Evolutionary conservation across 1,140 invertebrate genomes (phyloP).

Genomic region (Potamilus streckersoni): DNA sequence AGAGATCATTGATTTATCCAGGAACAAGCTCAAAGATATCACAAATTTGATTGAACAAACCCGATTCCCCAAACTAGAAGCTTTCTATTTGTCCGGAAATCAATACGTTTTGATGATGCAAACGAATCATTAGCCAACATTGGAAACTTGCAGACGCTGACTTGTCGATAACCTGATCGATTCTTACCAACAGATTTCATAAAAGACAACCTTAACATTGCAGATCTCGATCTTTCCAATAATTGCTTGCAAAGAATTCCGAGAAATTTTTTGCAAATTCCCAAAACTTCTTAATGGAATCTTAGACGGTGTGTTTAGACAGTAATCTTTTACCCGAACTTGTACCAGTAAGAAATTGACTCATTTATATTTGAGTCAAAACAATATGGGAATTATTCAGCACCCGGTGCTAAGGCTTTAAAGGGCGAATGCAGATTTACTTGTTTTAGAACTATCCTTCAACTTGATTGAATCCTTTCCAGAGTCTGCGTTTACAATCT

Average conservation of each 20-base stretch:
- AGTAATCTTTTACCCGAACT: constrained; percentile 13
- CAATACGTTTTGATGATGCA: constrained; percentile 2
- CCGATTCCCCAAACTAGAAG: constrained; percentile 9
- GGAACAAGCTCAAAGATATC: constrained; percentile 15
- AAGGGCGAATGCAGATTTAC: background rate
- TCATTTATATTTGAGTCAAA: constrained; percentile 16
- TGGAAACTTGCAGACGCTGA: constrained; percentile 7
- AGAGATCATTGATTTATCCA: constrained; percentile 16
- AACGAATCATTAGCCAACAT: constrained; percentile 9
- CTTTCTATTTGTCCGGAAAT: constrained; percentile 12
- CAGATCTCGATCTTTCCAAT: constrained; percentile 13
- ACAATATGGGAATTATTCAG: constrained; percentile 11
- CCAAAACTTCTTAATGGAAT: constrained; percentile 5
- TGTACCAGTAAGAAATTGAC: constrained; percentile 1
- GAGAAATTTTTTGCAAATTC: constrained; percentile 5
- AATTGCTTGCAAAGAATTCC: constrained; percentile 15
- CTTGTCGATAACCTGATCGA: constrained; percentile 20
- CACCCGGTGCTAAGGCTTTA: constrained; percentile 10
- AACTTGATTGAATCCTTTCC: constrained; percentile 18
- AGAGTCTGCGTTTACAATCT: constrained; percentile 13
- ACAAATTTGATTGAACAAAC: constrained; percentile 8
- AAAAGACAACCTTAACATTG: background rate
- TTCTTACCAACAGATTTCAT: constrained; percentile 9
- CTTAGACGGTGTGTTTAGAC: constrained; percentile 7
- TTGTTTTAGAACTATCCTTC: background rate